phyloP scores from a whole-genome alignment of 2,113 vertebrate species.

The Erinaceus europaeus region DNA sequence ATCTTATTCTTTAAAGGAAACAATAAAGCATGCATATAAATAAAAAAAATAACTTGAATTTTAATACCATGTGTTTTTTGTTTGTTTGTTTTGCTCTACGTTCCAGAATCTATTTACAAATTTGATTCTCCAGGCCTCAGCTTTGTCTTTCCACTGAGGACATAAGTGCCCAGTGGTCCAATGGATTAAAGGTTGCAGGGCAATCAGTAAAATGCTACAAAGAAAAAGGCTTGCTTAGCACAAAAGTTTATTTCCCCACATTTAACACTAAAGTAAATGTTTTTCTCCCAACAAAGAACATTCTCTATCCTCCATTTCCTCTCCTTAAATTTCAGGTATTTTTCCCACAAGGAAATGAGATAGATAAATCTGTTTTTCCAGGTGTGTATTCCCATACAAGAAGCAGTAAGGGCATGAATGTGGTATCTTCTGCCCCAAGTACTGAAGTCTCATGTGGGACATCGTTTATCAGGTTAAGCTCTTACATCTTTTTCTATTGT shows the following conservation, averaged over 20 bases:
- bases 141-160: not conserved
- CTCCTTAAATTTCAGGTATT: not conserved
- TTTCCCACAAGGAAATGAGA: not conserved
- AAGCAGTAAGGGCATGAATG: too few relatives aligned
- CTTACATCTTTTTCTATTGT: not conserved
- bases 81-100: not conserved
- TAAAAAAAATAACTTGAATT: conserved; percentile 26
- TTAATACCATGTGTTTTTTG: conserved; percentile 28
- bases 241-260: conserved; percentile 8
- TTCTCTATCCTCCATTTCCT: not conserved
- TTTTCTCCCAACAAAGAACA: not conserved
- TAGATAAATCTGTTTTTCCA: not conserved
- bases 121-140: not conserved
- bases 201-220: not conserved
- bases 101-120: conserved; percentile 51
- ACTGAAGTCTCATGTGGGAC: not conserved
- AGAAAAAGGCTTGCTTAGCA: not conserved
- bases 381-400: not conserved
- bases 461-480: not conserved
- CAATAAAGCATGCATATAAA: conserved; percentile 14
- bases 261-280: not conserved
- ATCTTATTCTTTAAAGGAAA: not conserved
- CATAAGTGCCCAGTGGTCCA: not conserved
- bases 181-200: not conserved
- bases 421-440: not conserved